A percentile compares a stretch with the other conserved stretches of the same genome.
Evolutionary conservation across 2,888 invertebrate genomes (phyloP).

Genomic region (Icerya purchasi): DNA sequence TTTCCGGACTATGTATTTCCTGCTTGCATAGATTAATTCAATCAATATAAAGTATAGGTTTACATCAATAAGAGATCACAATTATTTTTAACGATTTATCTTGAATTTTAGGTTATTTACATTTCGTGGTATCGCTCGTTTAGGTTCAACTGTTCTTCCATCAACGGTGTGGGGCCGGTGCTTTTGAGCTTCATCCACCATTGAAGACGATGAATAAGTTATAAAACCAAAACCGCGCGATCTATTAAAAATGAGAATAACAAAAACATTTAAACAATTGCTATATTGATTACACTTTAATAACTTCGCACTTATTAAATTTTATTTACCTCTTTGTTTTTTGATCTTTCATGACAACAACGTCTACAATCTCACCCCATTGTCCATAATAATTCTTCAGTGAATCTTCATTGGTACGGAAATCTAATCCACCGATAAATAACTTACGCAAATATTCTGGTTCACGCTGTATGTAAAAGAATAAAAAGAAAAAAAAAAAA

Average conservation of each 20-base stretch:
- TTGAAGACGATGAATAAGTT: constrained; percentile 74
- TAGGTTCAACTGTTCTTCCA: constrained; percentile 76
- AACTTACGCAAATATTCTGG: constrained; percentile 72
- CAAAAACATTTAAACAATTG: not conserved
- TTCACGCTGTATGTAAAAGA: constrained; percentile 27
- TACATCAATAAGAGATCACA: not conserved
- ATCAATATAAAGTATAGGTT: too few species aligned
- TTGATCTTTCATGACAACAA: constrained; percentile 91
- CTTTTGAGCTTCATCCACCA: constrained; percentile 86
- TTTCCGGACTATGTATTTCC: constrained; percentile 77
- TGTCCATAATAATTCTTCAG: constrained; percentile 82
- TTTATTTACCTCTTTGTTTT: constrained; percentile 44
- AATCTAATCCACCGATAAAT: constrained; percentile 91
- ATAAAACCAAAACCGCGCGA: constrained; percentile 97
- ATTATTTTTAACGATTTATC: not conserved
- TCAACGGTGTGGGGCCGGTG: constrained; percentile 38
- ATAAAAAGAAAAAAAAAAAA: constrained; percentile 7
- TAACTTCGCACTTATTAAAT: too few species aligned
- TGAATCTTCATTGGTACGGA: constrained; percentile 81
- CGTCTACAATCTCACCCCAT: constrained; percentile 92
- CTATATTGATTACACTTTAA: not conserved
- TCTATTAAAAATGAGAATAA: constrained; percentile 25
- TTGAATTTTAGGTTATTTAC: constrained; percentile 23
- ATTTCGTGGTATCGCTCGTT: constrained; percentile 77
- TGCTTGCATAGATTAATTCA: constrained; percentile 28